A percentile compares a stretch with the other conserved stretches of the same genome.
Evolutionary conservation across 2,888 invertebrate species (phyloP).

Genomic region (Sympetrum striolatum): DNA sequence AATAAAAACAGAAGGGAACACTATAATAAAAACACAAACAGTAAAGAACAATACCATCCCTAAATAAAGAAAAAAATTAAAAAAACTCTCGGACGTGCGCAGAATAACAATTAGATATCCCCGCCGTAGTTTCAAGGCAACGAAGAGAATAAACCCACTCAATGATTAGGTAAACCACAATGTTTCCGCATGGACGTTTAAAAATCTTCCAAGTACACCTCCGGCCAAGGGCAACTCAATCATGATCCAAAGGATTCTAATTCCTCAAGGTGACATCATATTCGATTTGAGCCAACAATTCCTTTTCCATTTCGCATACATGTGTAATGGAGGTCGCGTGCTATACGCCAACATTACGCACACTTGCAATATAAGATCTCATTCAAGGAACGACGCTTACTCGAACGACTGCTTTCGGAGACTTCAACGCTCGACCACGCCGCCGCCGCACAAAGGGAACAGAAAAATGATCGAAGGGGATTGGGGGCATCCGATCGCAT

Average conservation of each 20-base stretch:
- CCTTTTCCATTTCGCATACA: not conserved
- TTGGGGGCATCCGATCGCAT: not conserved
- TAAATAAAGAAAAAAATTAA: no score
- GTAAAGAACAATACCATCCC: no score
- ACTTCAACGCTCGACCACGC: not conserved
- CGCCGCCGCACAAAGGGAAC: not conserved
- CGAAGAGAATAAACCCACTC: not conserved
- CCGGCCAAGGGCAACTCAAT: not conserved
- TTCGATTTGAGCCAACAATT: not conserved
- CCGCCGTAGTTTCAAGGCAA: not conserved
- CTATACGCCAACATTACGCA: not conserved
- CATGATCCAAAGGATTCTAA: not conserved
- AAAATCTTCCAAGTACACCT: not conserved
- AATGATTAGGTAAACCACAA: not conserved
- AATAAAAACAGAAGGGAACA: no score
- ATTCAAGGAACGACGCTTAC: not conserved
- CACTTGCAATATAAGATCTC: not conserved
- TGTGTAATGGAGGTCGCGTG: not conserved
- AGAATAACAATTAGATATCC: not conserved
- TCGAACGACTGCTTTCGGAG: not conserved
- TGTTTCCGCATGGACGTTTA: not conserved
- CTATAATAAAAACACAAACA: no score
- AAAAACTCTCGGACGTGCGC: no score
- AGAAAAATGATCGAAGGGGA: not conserved
- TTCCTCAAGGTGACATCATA: not conserved